phyloP scores from a whole-genome alignment of 2,888 invertebrate genomes.

The Drosophila austrosaltans region DNA sequence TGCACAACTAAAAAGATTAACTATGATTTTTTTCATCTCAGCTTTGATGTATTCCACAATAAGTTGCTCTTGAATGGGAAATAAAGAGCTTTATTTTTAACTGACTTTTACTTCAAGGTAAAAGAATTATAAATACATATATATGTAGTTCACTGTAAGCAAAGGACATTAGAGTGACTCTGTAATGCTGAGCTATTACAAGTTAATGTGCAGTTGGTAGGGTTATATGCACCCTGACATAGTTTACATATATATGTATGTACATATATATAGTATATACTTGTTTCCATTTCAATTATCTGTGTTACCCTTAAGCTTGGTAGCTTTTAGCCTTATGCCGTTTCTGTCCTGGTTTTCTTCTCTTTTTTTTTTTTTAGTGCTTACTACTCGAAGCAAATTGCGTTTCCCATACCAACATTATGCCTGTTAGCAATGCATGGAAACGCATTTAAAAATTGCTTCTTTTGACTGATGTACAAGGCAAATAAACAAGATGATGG shows the following conservation, averaged over 20 bases:
- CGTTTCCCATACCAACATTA: not conserved
- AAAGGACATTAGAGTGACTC: too few species aligned
- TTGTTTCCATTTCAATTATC: conserved; percentile 7
- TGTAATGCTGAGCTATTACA: too few species aligned
- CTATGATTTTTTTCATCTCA: too few species aligned
- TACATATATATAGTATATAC: not conserved
- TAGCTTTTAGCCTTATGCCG: not conserved
- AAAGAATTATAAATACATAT: too few species aligned
- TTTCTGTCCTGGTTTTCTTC: not conserved
- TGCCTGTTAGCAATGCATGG: conserved; percentile 4
- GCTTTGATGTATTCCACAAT: too few species aligned
- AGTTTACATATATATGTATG: not conserved
- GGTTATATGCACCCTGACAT: not conserved
- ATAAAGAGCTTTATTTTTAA: too few species aligned
- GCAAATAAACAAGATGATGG: conserved; percentile 30
- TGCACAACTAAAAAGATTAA: too few species aligned
- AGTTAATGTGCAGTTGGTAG: not conserved
- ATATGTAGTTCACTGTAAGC: too few species aligned
- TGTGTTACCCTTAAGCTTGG: not conserved
- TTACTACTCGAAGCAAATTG: conserved; percentile 1
- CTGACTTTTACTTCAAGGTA: too few species aligned
- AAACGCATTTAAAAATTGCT: conserved; percentile 1
- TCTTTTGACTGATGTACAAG: not conserved
- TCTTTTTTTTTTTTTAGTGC: not conserved
- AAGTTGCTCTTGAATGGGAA: too few species aligned